A percentile compares a stretch with the other conserved stretches of the same genome.
These are phyloP conservation scores for Bombyx mori DNA, from an alignment of 1,140 invertebrate species.

Conservation along the genomic window ASM3026992v2 NC_085125.1:5179001-5179500, in stretches of 20 bases:
- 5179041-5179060: background rate
- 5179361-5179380: conserved; percentile 72
- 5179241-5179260: too few relatives aligned
- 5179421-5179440: conserved; percentile 23
- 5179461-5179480: too few relatives aligned
- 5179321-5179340: conserved; percentile 72
- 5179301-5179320: conserved; percentile 73
- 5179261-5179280: too few relatives aligned
- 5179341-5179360: conserved; percentile 74
- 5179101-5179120: too few relatives aligned
- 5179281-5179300: conserved; percentile 37
- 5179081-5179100: too few relatives aligned
- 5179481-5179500: too few relatives aligned
- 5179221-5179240: background rate
- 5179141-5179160: too few relatives aligned
- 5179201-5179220: background rate
- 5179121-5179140: too few relatives aligned
- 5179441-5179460: conserved; percentile 6
- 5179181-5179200: background rate
- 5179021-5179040: background rate
- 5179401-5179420: conserved; percentile 29
- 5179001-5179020: background rate
- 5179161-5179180: too few relatives aligned
- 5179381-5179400: conserved; percentile 67
- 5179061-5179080: background rate